Percentiles rank a stretch among this genome's conserved stretches.
Evolutionary conservation across 2,797 vertebrate genomes (phyloP).

Genomic region (Xenops minutus): DNA sequence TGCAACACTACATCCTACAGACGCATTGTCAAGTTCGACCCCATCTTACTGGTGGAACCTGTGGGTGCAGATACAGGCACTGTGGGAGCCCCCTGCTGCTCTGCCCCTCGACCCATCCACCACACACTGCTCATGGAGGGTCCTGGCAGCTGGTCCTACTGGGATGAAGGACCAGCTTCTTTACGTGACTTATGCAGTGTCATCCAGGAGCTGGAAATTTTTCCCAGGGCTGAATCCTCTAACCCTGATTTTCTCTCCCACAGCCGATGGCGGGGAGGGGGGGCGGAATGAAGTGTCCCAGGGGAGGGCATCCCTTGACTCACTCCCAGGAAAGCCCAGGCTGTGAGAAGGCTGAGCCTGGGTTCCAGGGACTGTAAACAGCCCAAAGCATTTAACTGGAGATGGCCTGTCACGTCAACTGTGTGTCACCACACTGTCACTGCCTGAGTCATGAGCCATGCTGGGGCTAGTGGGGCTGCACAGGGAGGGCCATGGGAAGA

Average conservation of each 20-base stretch:
- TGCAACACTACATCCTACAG: neutral
- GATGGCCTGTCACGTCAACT: neutral
- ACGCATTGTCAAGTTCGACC: neutral
- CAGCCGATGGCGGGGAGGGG: accelerated
- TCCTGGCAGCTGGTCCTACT: neutral
- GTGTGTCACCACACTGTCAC: constrained; percentile 25
- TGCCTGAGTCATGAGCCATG: constrained; percentile 26
- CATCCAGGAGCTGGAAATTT: neutral
- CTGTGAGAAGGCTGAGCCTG: constrained; percentile 27
- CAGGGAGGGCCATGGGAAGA: neutral
- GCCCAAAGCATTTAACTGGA: neutral
- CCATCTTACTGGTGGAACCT: neutral
- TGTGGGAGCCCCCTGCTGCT: accelerated
- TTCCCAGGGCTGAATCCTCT: constrained; percentile 17
- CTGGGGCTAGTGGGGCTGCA: neutral
- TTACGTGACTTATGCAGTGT: neutral
- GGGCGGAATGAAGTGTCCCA: neutral
- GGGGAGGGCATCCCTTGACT: constrained; percentile 42
- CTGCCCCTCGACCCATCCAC: neutral
- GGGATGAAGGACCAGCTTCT: neutral
- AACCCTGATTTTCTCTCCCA: neutral
- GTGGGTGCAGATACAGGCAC: neutral
- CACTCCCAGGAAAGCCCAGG: neutral
- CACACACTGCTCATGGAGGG: neutral
- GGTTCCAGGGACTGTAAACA: neutral